phyloP scores from a whole-genome alignment of 2,888 invertebrate genomes.

The Baccha elongata region DNA sequence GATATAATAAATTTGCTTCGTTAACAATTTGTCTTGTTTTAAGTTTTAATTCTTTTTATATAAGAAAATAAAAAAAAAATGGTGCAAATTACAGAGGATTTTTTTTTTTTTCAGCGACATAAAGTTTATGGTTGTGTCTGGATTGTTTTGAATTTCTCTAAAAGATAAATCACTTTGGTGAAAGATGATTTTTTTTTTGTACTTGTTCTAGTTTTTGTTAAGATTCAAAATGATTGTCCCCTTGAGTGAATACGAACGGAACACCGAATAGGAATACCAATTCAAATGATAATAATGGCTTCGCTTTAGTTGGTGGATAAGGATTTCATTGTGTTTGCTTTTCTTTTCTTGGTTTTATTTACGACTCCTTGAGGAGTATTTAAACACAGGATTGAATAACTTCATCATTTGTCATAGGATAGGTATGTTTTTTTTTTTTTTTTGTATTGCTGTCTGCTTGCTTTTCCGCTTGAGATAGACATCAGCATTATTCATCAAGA shows the following conservation, averaged over 20 bases:
- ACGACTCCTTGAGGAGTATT: constrained; percentile 40
- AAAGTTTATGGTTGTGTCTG: background rate
- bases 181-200: constrained; percentile 47
- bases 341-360: constrained; percentile 31
- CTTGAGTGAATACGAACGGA: background rate
- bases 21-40: constrained; percentile 27
- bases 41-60: background rate
- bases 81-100: background rate
- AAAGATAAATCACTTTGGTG: constrained; percentile 34
- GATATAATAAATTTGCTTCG: constrained; percentile 56
- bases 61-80: background rate
- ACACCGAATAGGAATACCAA: constrained; percentile 3
- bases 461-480: constrained; percentile 12
- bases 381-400: constrained; percentile 50
- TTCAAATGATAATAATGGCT: constrained; percentile 37
- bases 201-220: constrained; percentile 13
- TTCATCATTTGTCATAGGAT: constrained; percentile 52
- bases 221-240: constrained; percentile 1
- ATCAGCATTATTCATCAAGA: constrained; percentile 41
- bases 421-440: no score
- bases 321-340: constrained; percentile 13
- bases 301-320: background rate
- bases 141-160: background rate
- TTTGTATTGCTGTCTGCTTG: constrained; percentile 1
- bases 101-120: background rate